Conservation (phyloP, 2,888 invertebrate species). For the Coremacera marginata region DNA sequence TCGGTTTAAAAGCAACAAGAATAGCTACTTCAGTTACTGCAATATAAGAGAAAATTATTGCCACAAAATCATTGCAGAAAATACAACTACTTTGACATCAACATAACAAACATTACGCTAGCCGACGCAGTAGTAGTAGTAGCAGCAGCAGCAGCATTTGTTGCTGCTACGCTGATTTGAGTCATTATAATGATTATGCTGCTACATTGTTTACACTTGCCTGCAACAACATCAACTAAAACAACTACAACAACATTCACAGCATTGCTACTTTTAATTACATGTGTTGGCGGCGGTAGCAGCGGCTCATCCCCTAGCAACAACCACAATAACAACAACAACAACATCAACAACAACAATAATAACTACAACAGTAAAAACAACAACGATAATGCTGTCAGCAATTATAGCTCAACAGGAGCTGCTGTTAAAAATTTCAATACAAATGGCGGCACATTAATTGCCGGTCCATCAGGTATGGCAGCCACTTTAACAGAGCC, state of each 20-base stretch:
- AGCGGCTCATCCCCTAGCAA: constrained; percentile 37
- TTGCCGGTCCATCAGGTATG: constrained; percentile 43
- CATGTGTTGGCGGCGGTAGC: constrained; percentile 56
- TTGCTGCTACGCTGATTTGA: constrained; percentile 46
- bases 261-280: constrained; percentile 51
- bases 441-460: not conserved
- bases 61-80: constrained; percentile 25
- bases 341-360: constrained; percentile 45
- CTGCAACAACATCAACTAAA: constrained; percentile 53
- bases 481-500: constrained; percentile 40
- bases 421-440: not conserved
- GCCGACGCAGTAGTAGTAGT: constrained; percentile 48
- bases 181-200: constrained; percentile 68
- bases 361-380: constrained; percentile 42
- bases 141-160: constrained; percentile 47
- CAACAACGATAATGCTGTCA: constrained; percentile 38
- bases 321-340: constrained; percentile 22
- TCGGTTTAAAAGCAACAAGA: no score
- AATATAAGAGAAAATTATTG: not conserved
- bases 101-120: constrained; percentile 11
- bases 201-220: constrained; percentile 63
- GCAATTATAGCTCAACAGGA: constrained; percentile 5
- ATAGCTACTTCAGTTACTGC: no score
- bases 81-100: constrained; percentile 18
- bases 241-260: constrained; percentile 43